A percentile compares a stretch with the other conserved stretches of the same genome.
phyloP scores from a whole-genome alignment of 2,888 invertebrate genomes.

The Polylopha cassiicola region DNA sequence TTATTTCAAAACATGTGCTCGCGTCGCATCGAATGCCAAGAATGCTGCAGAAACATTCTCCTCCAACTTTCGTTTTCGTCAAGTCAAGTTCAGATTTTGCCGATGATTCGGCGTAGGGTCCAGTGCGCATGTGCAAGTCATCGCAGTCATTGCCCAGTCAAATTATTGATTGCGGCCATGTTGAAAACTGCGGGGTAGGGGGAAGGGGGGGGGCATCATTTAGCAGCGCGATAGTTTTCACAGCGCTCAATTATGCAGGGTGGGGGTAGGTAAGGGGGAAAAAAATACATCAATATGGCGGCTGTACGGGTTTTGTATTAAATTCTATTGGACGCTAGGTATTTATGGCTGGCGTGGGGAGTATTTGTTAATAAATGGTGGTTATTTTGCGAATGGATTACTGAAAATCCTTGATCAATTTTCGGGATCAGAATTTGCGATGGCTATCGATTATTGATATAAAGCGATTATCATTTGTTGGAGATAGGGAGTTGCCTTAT shows the following conservation, averaged over 20 bases:
- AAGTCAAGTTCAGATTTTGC: slow-evolving; percentile 76
- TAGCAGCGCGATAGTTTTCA: slow-evolving; percentile 75
- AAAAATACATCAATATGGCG: slow-evolving; percentile 69
- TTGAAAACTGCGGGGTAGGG: slow-evolving; percentile 62
- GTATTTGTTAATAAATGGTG: slow-evolving; percentile 18
- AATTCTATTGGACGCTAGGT: slow-evolving; percentile 60
- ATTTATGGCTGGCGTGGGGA: slow-evolving; percentile 49
- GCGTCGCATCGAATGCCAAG: slow-evolving; percentile 55
- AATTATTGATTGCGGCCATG: slow-evolving; percentile 76
- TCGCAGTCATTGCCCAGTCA: slow-evolving; percentile 76
- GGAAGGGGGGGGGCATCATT: slow-evolving; percentile 53
- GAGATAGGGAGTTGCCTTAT: too few species aligned
- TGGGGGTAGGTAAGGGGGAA: slow-evolving; percentile 56
- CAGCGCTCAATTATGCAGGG: slow-evolving; percentile 72
- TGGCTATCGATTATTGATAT: slow-evolving; percentile 1
- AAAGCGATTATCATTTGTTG: too few species aligned
- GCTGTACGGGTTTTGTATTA: slow-evolving; percentile 66
- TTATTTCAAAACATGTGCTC: slow-evolving; percentile 14
- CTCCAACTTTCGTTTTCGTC: slow-evolving; percentile 73
- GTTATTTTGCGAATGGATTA: slow-evolving; percentile 8
- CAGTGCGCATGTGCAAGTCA: slow-evolving; percentile 70
- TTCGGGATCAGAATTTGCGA: slow-evolving; percentile 7
- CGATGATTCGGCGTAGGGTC: slow-evolving; percentile 54
- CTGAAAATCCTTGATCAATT: slow-evolving; percentile 18
- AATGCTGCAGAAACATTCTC: slow-evolving; percentile 70